These are phyloP conservation scores for Dusona sp. DNA, from an alignment of 2,888 invertebrate species.

Conservation along the genomic window DNA sequence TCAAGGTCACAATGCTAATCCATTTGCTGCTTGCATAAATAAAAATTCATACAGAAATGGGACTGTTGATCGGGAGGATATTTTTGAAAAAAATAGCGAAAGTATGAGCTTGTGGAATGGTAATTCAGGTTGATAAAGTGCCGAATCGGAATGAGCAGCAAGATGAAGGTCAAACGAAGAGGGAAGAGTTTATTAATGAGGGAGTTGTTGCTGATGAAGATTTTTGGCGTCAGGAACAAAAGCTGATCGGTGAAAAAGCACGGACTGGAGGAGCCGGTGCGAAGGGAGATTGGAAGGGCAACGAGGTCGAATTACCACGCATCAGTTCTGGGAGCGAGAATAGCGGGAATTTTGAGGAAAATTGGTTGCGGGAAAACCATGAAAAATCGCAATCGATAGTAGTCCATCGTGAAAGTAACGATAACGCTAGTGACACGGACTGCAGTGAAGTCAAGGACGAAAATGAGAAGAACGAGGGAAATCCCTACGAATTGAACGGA, in stretches of 20 bases:
- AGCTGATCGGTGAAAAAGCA: constrained; percentile 5
- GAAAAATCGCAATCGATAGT: background rate
- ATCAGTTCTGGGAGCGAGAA: background rate
- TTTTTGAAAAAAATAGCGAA: constrained; percentile 1
- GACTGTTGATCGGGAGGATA: constrained; percentile 4
- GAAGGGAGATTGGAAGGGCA: constrained; percentile 22
- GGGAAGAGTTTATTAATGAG: background rate
- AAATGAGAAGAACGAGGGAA: constrained; percentile 42
- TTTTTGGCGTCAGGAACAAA: constrained; percentile 28
- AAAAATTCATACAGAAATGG: background rate
- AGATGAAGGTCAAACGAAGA: constrained; percentile 17
- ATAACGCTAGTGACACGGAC: constrained; percentile 67
- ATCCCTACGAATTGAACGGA: constrained; percentile 50
- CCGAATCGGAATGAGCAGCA: constrained; percentile 36
- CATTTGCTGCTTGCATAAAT: background rate
- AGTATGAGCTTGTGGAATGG: constrained; percentile 70
- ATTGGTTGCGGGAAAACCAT: background rate
- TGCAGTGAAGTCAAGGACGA: constrained; percentile 76
- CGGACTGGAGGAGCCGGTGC: background rate
- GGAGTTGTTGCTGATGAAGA: constrained; percentile 25
- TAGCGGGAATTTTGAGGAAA: background rate
- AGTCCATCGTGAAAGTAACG: constrained; percentile 8
- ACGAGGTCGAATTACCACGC: background rate
- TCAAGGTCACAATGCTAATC: background rate
- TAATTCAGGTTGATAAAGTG: constrained; percentile 65